These are phyloP conservation scores for Ophion slaviceki DNA, from an alignment of 2,888 invertebrate genomes.

Conservation along the genomic window DNA sequence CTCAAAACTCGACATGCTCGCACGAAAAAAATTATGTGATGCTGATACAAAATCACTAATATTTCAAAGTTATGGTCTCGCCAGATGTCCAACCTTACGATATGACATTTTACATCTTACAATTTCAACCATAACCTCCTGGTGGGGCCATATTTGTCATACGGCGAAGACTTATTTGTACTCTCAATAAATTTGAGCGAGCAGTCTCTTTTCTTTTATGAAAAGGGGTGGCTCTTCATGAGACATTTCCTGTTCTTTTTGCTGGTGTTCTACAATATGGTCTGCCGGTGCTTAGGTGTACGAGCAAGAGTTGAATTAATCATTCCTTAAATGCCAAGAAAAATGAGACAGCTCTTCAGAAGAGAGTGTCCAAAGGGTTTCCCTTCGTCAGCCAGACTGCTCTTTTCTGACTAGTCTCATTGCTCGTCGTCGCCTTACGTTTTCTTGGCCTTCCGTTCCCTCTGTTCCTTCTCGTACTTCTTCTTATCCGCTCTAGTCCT, in stretches of 20 bases:
- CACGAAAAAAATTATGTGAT: no score
- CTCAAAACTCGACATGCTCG: no score
- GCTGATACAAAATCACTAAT: no score
- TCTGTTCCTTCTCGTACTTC: background rate
- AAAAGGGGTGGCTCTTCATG: background rate
- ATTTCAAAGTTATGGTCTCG: no score
- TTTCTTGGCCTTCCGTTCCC: background rate
- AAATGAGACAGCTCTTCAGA: conserved; percentile 43
- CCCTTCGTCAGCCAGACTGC: conserved; percentile 10
- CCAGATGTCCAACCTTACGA: no score
- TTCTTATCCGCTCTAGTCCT: background rate
- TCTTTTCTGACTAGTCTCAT: conserved; percentile 29
- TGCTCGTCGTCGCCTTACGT: background rate
- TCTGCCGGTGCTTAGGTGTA: background rate
- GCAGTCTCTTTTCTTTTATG: background rate
- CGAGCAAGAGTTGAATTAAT: conserved; percentile 30
- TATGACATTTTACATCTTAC: no score
- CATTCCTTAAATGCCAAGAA: conserved; percentile 52
- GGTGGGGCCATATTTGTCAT: no score
- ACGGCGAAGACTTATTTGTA: no score
- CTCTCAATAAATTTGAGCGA: background rate
- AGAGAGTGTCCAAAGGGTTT: conserved; percentile 27
- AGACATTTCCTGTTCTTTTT: background rate
- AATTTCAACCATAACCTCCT: no score
- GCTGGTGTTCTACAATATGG: background rate